Base-by-base conservation (phyloP, 2,888 invertebrate genomes). In the Orthosia gracilis region DNA sequence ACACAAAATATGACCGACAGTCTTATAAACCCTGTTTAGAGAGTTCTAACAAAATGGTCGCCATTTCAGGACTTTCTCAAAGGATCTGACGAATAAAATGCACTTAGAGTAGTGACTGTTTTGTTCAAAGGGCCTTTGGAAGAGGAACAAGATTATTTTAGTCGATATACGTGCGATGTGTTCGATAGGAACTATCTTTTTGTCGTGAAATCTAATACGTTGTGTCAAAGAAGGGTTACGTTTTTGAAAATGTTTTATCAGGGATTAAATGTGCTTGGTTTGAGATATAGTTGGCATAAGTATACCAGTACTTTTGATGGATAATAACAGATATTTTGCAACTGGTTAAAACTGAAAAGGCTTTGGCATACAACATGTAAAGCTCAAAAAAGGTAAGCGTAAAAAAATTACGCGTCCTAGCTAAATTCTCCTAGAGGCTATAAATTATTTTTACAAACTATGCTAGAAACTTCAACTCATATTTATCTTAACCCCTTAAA, bases 11-110 rank as follows among this genome's bases (percentile, higher is more conserved):
- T 76, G 66, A 71, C 31, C 40, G 69, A 69, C 58, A 26, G 31
- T 67, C 62, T 65, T 50, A 63, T 70, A 76, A 18, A 54, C 67
- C 61, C 58, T 62, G 58, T 12, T 55, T 62, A 47, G 49, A 78
- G 47, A 68, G 91, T 78, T 90, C 92, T 80, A 45, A 47, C 21
- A 73, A 55, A 55, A 77, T 91, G 90, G 91, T 61, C 76, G 73
- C 63, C 71, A 61, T 79, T 85, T 73, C 85, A 88, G 80, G 86
- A 85, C 89, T 86, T 88, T 85, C 87, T 89, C 89, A 89, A 93
- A 94, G 91, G 94, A 92, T 89, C 92, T 90, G 88, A 88, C 82
- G 87, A 91, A 92, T 94, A 94, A 94, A 94, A 94, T 93, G 94
- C 93, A 93, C 91, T 94, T 94, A 94, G 89, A 86, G 84, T 82